A percentile compares a stretch with the other conserved stretches of the same genome.
phyloP scores from a whole-genome alignment of 2,113 vertebrate genomes.

The Phycodurus eques region DNA sequence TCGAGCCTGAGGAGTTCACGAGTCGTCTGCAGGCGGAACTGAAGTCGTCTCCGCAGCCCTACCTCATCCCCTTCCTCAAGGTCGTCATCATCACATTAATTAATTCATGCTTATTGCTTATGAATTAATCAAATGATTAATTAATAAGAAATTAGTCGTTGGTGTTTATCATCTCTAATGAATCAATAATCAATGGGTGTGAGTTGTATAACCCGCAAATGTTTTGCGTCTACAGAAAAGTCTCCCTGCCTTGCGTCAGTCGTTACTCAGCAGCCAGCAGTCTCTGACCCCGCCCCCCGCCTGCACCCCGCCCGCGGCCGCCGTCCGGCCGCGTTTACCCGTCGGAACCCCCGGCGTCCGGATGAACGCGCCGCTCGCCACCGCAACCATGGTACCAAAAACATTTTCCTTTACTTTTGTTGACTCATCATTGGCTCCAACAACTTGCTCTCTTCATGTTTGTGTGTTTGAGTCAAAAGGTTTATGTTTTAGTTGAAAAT shows the following conservation, averaged over 20 bases:
- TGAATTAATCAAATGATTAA: no score
- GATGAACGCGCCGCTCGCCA: slow-evolving; percentile 52
- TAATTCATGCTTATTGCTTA: no score
- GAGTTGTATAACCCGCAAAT: no score
- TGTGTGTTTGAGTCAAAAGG: no score
- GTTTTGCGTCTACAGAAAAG: slow-evolving; percentile 75
- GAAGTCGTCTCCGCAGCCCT: slow-evolving; percentile 87
- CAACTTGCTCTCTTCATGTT: no score
- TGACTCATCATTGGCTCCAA: no score
- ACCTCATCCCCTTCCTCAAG: slow-evolving; percentile 89
- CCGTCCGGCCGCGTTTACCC: slow-evolving; percentile 68
- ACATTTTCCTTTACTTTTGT: background rate
- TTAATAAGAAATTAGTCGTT: no score
- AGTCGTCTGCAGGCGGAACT: slow-evolving; percentile 82
- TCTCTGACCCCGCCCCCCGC: slow-evolving; percentile 69
- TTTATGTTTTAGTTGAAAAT: no score
- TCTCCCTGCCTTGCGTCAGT: slow-evolving; percentile 82
- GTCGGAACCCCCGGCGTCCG: slow-evolving; percentile 49
- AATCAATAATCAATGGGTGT: no score
- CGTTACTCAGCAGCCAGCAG: slow-evolving; percentile 81
- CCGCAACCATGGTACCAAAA: slow-evolving; percentile 70
- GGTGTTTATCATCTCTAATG: no score
- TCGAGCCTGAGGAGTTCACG: slow-evolving; percentile 87
- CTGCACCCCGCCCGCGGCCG: slow-evolving; percentile 48
- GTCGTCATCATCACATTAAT: slow-evolving; percentile 21